Conservation (phyloP, 1,140 invertebrate genomes). For the Brachionus rubens region DNA sequence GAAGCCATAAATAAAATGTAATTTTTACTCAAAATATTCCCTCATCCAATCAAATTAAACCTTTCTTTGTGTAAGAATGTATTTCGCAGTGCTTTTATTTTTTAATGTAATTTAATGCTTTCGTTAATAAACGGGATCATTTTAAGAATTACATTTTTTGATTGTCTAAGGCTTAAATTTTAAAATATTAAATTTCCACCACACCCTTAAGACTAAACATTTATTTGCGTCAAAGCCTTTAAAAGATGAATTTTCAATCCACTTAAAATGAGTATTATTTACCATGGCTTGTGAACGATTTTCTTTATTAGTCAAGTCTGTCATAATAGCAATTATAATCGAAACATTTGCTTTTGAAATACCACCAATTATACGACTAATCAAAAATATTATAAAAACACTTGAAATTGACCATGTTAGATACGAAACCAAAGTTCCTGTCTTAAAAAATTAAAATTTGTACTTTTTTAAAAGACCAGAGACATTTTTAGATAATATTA, state of each 20-base stretch:
- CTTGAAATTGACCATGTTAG: constrained; percentile 80
- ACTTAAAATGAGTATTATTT: too few species aligned
- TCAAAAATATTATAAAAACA: constrained; percentile 84
- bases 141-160: too few species aligned
- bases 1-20: too few species aligned
- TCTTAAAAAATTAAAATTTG: constrained; percentile 61
- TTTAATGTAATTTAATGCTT: too few species aligned
- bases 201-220: too few species aligned
- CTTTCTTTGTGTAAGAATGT: too few species aligned
- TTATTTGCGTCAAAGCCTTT: too few species aligned
- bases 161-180: too few species aligned
- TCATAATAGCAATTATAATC: constrained; percentile 87
- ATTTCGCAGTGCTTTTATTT: too few species aligned
- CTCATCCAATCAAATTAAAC: background rate
- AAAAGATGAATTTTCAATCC: too few species aligned
- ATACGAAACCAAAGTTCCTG: constrained; percentile 79
- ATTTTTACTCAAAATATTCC: background rate
- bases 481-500: constrained; percentile 54
- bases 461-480: constrained; percentile 1
- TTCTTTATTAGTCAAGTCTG: constrained; percentile 78
- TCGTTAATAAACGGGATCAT: too few species aligned
- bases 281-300: constrained; percentile 90
- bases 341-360: constrained; percentile 94
- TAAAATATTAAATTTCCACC: too few species aligned
- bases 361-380: constrained; percentile 87